Percentiles rank a stretch among this genome's conserved stretches.
Evolutionary conservation across 2,797 vertebrate genomes (phyloP).

Genomic region (Eulemur albifrons): DNA sequence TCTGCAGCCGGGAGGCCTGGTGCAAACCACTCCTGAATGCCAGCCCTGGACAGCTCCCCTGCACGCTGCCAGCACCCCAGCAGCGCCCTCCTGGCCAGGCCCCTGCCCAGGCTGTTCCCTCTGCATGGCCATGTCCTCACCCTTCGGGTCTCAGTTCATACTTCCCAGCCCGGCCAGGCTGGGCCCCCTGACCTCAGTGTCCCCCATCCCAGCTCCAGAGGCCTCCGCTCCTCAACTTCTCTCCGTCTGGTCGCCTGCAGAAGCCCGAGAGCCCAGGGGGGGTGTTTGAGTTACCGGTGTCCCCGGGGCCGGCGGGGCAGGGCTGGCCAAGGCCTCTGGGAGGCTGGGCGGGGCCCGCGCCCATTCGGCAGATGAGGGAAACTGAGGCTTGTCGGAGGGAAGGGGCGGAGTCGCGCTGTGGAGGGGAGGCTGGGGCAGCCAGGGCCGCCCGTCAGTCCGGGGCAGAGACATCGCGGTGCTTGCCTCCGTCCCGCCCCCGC

Average conservation of each 20-base stretch:
- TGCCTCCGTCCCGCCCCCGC: neutral
- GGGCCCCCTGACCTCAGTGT: neutral
- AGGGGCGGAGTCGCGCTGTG: neutral
- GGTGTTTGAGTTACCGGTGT: neutral
- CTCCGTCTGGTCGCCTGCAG: neutral
- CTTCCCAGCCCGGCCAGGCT: neutral
- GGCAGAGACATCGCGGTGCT: neutral
- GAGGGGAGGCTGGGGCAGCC: neutral
- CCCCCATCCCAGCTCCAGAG: neutral
- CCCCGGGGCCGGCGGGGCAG: neutral
- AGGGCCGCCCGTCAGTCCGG: no score
- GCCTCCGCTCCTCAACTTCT: neutral
- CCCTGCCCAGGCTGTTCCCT: no score
- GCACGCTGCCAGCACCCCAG: rapidly evolving
- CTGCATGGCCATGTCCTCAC: neutral
- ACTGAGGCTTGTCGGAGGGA: neutral
- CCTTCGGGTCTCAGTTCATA: neutral
- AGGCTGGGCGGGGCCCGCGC: neutral
- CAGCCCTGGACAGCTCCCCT: neutral
- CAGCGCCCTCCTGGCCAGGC: neutral
- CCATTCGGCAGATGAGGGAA: neutral
- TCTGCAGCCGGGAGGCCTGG: neutral
- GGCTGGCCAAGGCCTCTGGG: neutral
- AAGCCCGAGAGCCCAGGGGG: neutral
- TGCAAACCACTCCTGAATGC: neutral